Conservation (phyloP, 2,888 invertebrate species). For the Peribatodes rhomboidaria region DNA sequence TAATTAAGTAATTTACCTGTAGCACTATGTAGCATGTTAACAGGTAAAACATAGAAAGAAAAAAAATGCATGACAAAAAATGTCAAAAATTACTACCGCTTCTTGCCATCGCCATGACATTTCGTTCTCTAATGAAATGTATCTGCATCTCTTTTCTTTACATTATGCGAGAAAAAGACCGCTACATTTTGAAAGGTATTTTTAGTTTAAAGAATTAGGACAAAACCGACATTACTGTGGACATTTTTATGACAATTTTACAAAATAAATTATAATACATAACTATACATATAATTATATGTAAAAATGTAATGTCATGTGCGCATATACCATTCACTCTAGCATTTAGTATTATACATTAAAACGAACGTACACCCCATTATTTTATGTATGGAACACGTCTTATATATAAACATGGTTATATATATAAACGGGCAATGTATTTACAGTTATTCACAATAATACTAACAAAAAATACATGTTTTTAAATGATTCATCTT, state of each 20-base stretch:
- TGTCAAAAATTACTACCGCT: no score
- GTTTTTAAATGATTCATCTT: slow-evolving; percentile 3
- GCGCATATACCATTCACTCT: slow-evolving; percentile 41
- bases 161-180: no score
- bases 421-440: slow-evolving; percentile 32
- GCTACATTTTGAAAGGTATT: neutral
- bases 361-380: slow-evolving; percentile 19
- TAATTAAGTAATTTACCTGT: no score
- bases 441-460: slow-evolving; percentile 44
- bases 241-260: neutral
- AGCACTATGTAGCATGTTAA: no score
- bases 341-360: slow-evolving; percentile 25
- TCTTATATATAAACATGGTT: slow-evolving; percentile 26
- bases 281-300: slow-evolving; percentile 15
- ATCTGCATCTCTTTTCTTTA: no score
- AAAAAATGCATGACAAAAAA: no score
- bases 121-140: no score
- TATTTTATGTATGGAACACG: slow-evolving; percentile 34
- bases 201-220: neutral
- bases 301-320: slow-evolving; percentile 38
- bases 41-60: no score
- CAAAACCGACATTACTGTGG: neutral
- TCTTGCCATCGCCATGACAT: no score
- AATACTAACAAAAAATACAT: slow-evolving; percentile 33
- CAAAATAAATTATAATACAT: slow-evolving; percentile 6